A percentile compares a stretch with the other conserved stretches of the same genome.
Conservation (phyloP, 2,888 invertebrate genomes). For the Caenorhabditis sulstoni region DNA sequence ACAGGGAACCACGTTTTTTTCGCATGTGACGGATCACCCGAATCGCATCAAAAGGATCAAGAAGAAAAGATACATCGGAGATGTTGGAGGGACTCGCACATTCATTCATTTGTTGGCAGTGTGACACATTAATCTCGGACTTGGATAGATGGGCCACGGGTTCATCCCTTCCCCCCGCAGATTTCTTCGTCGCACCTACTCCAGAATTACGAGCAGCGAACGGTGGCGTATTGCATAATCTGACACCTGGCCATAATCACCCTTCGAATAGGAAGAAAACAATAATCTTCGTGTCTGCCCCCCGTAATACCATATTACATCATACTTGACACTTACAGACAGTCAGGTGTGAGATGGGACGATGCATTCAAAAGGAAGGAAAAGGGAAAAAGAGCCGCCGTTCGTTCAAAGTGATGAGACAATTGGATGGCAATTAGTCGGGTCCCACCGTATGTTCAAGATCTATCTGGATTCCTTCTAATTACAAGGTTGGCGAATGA, state of each 20-base stretch:
- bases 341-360: conserved; percentile 29
- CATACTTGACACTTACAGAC: conserved; percentile 17
- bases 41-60: background rate
- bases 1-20: background rate
- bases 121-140: no score
- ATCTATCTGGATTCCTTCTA: background rate
- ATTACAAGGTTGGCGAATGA: background rate
- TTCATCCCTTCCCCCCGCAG: background rate
- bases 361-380: background rate
- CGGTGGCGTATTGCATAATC: conserved; percentile 38
- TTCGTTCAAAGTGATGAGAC: background rate
- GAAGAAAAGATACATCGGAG: no score
- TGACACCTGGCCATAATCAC: conserved; percentile 18
- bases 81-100: no score
- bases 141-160: background rate
- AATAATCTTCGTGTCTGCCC: conserved; percentile 19
- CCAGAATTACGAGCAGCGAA: background rate
- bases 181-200: background rate
- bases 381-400: conserved; percentile 6
- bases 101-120: no score
- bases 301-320: conserved; percentile 37
- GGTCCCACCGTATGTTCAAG: background rate
- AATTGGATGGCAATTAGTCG: conserved; percentile 6
- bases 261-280: background rate
- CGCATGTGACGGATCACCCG: background rate